Conservation (phyloP, 2,797 vertebrate species). For the Poecilia picta region DNA sequence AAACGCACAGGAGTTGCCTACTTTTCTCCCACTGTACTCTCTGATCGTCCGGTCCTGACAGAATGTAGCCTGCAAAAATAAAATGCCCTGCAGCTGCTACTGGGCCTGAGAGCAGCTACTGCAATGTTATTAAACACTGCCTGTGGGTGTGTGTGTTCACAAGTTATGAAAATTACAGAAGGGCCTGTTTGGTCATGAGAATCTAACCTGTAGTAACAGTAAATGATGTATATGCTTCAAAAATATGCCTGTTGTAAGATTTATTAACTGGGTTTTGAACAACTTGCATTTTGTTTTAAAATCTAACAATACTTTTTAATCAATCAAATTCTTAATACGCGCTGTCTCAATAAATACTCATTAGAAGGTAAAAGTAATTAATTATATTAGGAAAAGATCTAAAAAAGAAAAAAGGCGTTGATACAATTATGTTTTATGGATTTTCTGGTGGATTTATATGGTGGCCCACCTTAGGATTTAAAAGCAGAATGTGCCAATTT, state of each 20-base stretch:
- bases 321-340: not conserved
- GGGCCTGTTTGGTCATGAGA: not conserved
- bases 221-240: not conserved
- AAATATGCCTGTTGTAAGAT: not conserved
- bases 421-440: not conserved
- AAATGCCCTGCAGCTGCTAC: slow-evolving; percentile 72
- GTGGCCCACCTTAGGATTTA: too few relatives aligned
- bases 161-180: slow-evolving; percentile 15
- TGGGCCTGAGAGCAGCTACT: slow-evolving; percentile 56
- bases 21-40: slow-evolving; percentile 53
- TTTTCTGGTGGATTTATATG: not conserved
- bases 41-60: slow-evolving; percentile 54
- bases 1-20: slow-evolving; percentile 48
- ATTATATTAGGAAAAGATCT: not conserved
- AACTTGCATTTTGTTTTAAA: not conserved
- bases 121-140: slow-evolving; percentile 41
- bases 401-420: not conserved
- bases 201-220: not conserved
- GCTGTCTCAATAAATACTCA: not conserved
- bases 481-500: not conserved
- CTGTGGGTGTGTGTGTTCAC: slow-evolving; percentile 21
- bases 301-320: not conserved
- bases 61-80: slow-evolving; percentile 56
- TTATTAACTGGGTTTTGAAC: not conserved
- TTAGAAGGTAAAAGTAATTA: not conserved